Conservation (phyloP, 35 echinoderm and acorn worm genomes). For the Ophioderma brevispina region DNA sequence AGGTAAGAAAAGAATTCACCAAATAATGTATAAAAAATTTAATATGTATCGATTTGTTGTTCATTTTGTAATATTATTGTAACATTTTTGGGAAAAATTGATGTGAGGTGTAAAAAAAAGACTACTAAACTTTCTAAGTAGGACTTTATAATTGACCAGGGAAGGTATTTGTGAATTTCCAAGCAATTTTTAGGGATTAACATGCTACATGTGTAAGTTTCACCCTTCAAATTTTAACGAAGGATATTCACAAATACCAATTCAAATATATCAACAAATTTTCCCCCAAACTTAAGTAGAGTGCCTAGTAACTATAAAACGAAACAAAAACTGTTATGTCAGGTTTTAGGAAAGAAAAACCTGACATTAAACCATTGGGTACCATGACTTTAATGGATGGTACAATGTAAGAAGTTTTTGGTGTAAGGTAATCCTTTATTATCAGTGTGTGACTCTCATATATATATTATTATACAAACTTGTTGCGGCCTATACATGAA, state of each 20-base stretch:
- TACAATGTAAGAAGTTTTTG: background rate
- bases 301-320: background rate
- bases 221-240: background rate
- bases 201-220: background rate
- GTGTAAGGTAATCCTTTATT: constrained; percentile 8
- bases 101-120: background rate
- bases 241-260: constrained; percentile 1
- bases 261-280: background rate
- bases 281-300: background rate
- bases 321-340: background rate
- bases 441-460: background rate
- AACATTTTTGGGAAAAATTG: background rate
- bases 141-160: background rate
- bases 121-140: background rate
- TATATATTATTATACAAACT: background rate
- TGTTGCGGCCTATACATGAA: background rate
- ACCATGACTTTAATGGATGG: background rate
- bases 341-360: background rate
- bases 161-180: background rate
- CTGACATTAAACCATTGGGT: background rate
- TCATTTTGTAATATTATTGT: constrained; percentile 2
- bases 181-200: background rate
- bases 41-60: background rate
- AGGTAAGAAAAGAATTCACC: background rate
- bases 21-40: constrained; percentile 13